Conservation (phyloP, 2,888 invertebrate genomes). For the Erebia palarica region DNA sequence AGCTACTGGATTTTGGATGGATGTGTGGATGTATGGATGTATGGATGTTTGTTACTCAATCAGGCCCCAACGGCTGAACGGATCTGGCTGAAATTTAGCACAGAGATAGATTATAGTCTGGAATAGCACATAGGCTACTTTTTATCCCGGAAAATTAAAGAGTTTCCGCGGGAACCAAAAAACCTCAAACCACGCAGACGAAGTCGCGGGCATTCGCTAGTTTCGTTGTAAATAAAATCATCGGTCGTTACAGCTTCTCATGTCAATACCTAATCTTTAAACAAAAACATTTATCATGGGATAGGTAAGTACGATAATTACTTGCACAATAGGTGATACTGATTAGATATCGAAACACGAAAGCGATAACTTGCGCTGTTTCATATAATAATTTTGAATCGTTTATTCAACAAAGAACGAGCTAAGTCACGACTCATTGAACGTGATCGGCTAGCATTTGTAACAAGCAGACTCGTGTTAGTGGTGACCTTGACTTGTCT, state of each 20-base stretch:
- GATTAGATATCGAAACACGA: constrained; percentile 38
- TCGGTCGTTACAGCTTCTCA: not conserved
- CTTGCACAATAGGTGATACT: constrained; percentile 37
- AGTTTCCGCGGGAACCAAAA: too few relatives aligned
- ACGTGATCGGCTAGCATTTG: constrained; percentile 46
- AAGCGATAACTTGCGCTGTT: constrained; percentile 38
- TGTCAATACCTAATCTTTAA: constrained; percentile 11
- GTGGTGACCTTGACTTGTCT: constrained; percentile 54
- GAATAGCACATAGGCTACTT: too few relatives aligned
- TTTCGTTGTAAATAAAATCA: not conserved
- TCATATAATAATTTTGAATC: constrained; percentile 40
- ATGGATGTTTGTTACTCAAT: too few relatives aligned
- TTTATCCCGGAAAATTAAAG: too few relatives aligned
- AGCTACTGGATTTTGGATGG: constrained; percentile 7
- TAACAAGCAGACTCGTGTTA: constrained; percentile 49
- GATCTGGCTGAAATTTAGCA: too few relatives aligned
- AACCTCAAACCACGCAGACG: too few relatives aligned
- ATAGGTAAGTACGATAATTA: constrained; percentile 25
- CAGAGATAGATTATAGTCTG: too few relatives aligned
- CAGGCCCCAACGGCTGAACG: too few relatives aligned
- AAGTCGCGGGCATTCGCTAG: too few relatives aligned
- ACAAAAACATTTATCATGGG: constrained; percentile 22
- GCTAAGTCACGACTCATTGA: constrained; percentile 50
- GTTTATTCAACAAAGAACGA: constrained; percentile 44
- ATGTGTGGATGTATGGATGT: too few relatives aligned